Conservation (phyloP, 2,888 invertebrate species). For the Trichacis sp. region DNA sequence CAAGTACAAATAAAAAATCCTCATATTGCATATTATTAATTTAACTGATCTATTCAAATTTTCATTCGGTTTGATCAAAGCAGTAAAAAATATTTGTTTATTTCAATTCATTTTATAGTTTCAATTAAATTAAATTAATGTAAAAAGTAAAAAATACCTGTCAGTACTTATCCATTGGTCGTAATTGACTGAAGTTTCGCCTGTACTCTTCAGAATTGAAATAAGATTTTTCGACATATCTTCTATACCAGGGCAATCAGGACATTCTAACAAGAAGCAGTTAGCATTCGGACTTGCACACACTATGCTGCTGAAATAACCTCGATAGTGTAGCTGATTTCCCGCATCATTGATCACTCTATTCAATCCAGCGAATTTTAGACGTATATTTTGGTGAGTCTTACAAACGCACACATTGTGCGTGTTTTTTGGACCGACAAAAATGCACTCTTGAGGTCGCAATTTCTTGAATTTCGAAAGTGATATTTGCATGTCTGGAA, state of each 20-base stretch:
- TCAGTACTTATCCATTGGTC: conserved; percentile 23
- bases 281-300: conserved; percentile 12
- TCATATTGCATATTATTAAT: too few species aligned
- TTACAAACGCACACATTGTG: too few species aligned
- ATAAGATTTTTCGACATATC: not conserved
- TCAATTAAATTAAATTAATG: too few species aligned
- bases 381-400: conserved; percentile 8
- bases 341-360: not conserved
- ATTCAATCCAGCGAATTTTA: conserved; percentile 5
- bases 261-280: conserved; percentile 11
- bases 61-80: too few species aligned
- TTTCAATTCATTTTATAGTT: too few species aligned
- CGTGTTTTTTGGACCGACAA: conserved; percentile 14
- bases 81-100: too few species aligned
- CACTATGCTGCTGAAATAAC: conserved; percentile 5
- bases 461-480: conserved; percentile 20
- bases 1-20: too few species aligned
- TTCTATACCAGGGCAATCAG: conserved; percentile 5
- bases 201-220: not conserved
- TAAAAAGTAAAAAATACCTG: too few species aligned
- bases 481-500: conserved; percentile 16
- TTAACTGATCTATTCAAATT: too few species aligned
- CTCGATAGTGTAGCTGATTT: not conserved
- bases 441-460: conserved; percentile 19
- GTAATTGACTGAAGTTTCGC: conserved; percentile 10